Conservation (phyloP, 2,797 vertebrate genomes). For the Dryobates pubescens region DNA sequence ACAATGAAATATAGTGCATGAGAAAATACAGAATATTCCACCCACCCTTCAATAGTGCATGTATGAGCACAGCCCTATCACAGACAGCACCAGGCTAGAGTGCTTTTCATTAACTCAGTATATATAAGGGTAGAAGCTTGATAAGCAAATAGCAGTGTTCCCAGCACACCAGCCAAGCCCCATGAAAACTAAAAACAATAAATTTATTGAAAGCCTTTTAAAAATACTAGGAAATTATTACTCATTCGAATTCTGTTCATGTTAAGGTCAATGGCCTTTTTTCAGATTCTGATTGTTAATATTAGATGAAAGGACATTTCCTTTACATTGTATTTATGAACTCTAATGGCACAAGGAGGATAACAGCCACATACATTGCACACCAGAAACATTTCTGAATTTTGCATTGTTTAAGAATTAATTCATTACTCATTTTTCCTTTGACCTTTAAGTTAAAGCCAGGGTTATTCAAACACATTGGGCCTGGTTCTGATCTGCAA, state of each 20-base stretch:
- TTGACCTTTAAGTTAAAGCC: conserved; percentile 72
- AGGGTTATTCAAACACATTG: conserved; percentile 33
- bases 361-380: conserved; percentile 70
- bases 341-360: conserved; percentile 62
- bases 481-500: conserved; percentile 3
- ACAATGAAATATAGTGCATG: conserved; percentile 68
- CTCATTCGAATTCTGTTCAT: conserved; percentile 75
- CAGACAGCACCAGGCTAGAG: conserved; percentile 15
- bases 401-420: conserved; percentile 67
- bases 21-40: conserved; percentile 71
- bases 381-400: conserved; percentile 60
- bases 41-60: conserved; percentile 53
- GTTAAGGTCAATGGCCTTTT: conserved; percentile 70
- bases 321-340: conserved; percentile 78
- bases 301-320: conserved; percentile 79
- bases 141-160: conserved; percentile 69
- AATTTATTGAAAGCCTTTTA: conserved; percentile 74
- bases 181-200: conserved; percentile 71
- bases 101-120: conserved; percentile 49
- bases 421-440: conserved; percentile 74
- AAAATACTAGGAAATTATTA: conserved; percentile 80
- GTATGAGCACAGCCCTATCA: conserved; percentile 64
- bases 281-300: conserved; percentile 75
- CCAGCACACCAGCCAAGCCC: conserved; percentile 69
- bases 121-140: conserved; percentile 56